These are phyloP conservation scores for Platalea minor DNA, from an alignment of 2,797 vertebrate genomes.

Conservation along the genomic window DNA sequence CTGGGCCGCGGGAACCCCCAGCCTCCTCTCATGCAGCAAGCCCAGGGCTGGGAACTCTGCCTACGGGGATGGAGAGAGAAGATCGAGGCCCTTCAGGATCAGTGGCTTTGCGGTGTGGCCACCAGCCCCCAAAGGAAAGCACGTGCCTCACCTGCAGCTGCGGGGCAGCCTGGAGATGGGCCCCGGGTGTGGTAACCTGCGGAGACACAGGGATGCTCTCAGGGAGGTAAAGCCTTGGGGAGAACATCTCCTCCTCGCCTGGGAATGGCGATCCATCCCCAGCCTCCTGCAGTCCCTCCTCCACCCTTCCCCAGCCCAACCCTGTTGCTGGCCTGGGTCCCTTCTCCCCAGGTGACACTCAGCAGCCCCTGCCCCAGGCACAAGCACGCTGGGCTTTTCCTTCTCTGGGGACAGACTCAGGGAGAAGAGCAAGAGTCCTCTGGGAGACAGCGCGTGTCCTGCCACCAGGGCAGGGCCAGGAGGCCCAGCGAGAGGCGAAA, in stretches of 20 bases:
- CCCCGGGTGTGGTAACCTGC: background rate
- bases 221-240: background rate
- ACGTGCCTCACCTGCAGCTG: background rate
- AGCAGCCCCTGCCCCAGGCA: background rate
- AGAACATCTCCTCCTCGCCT: background rate
- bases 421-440: background rate
- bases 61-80: background rate
- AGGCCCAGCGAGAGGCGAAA: background rate
- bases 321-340: background rate
- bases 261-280: too few species aligned
- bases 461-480: background rate
- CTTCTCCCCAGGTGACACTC: background rate
- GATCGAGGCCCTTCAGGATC: background rate
- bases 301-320: background rate
- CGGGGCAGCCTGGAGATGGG: background rate
- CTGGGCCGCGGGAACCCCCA: slow-evolving; percentile 40
- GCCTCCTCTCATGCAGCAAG: slow-evolving; percentile 30
- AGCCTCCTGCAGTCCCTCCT: background rate
- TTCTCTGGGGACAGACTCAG: background rate
- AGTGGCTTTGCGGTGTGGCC: background rate
- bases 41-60: slow-evolving; percentile 60
- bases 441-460: background rate
- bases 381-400: background rate
- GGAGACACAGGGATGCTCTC: background rate
- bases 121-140: too few species aligned